A percentile compares a stretch with the other conserved stretches of the same genome.
Evolutionary conservation across 2,113 vertebrate genomes (phyloP).

Genomic region (Leptobrachium ailaonicum): DNA sequence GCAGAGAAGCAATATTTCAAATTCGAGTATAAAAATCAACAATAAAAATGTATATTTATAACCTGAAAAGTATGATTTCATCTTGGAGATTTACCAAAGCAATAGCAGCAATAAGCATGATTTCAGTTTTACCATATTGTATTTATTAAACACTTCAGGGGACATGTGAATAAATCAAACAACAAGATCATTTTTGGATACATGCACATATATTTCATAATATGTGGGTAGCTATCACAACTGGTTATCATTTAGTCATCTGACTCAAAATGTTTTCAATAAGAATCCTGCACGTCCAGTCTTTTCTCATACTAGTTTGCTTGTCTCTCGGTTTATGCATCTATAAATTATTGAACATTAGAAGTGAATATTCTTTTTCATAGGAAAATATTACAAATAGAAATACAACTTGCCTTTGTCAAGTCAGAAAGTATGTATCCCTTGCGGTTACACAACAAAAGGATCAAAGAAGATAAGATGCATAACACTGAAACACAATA

Average conservation of each 20-base stretch:
- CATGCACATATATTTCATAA: slow-evolving; percentile 76
- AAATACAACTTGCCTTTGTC: slow-evolving; percentile 43
- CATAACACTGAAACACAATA: slow-evolving; percentile 35
- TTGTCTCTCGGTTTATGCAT: slow-evolving; percentile 39
- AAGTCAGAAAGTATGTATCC: slow-evolving; percentile 28
- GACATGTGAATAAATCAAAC: slow-evolving; percentile 82
- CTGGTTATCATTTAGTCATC: slow-evolving; percentile 75
- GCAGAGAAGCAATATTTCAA: slow-evolving; percentile 84
- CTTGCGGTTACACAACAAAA: slow-evolving; percentile 31
- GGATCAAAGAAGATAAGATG: slow-evolving; percentile 63
- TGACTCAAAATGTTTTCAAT: slow-evolving; percentile 71
- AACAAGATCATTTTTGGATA: slow-evolving; percentile 74
- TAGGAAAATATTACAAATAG: slow-evolving; percentile 44
- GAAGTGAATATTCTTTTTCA: slow-evolving; percentile 28
- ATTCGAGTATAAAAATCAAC: slow-evolving; percentile 79
- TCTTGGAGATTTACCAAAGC: slow-evolving; percentile 82
- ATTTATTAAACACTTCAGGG: slow-evolving; percentile 79
- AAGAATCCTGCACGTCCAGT: slow-evolving; percentile 62
- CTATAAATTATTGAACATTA: slow-evolving; percentile 43
- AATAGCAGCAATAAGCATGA: slow-evolving; percentile 79
- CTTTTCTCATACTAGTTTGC: slow-evolving; percentile 38
- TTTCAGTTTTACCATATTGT: slow-evolving; percentile 80
- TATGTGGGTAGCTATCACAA: slow-evolving; percentile 74
- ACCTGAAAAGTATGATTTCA: slow-evolving; percentile 84
- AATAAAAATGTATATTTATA: slow-evolving; percentile 86